These are phyloP conservation scores for Thalassophryne amazonica DNA, from an alignment of 2,797 vertebrate genomes.

Conservation along the genomic window DNA sequence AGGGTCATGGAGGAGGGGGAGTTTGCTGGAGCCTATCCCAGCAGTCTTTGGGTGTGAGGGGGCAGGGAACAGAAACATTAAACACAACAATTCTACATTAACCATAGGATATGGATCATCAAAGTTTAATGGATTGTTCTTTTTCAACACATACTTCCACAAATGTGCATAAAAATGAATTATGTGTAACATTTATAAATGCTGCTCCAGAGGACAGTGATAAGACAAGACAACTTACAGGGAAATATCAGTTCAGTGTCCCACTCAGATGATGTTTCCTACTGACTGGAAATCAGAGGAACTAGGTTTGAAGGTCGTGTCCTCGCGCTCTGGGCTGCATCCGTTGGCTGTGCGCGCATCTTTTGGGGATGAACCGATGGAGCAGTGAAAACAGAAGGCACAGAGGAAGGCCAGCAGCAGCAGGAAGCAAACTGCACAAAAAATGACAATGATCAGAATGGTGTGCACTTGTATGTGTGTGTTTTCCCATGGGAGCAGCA, in stretches of 20 bases:
- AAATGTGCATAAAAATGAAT: no score
- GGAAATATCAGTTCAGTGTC: slow-evolving; percentile 2
- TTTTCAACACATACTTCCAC: no score
- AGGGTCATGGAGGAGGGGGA: no score
- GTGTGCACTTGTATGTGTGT: slow-evolving; percentile 57
- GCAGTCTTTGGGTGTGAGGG: no score
- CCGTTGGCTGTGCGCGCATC: slow-evolving; percentile 13
- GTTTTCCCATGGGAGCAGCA: slow-evolving; percentile 25
- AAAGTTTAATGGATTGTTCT: no score
- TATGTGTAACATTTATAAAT: no score
- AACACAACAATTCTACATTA: no score
- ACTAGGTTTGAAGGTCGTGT: slow-evolving; percentile 70
- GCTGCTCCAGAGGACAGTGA: no score
- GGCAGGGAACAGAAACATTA: no score
- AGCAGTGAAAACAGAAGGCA: slow-evolving; percentile 74
- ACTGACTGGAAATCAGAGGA: slow-evolving; percentile 65
- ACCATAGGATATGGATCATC: no score
- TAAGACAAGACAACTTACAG: not conserved
- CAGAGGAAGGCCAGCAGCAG: slow-evolving; percentile 73
- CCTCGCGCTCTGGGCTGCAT: slow-evolving; percentile 66
- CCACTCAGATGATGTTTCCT: slow-evolving; percentile 66
- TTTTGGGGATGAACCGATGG: slow-evolving; percentile 46
- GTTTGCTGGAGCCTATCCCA: no score
- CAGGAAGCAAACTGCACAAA: slow-evolving; percentile 74
- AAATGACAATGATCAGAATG: slow-evolving; percentile 68